phyloP scores from a whole-genome alignment of 2,797 vertebrate genomes.

The Eutrigla gurnardus region DNA sequence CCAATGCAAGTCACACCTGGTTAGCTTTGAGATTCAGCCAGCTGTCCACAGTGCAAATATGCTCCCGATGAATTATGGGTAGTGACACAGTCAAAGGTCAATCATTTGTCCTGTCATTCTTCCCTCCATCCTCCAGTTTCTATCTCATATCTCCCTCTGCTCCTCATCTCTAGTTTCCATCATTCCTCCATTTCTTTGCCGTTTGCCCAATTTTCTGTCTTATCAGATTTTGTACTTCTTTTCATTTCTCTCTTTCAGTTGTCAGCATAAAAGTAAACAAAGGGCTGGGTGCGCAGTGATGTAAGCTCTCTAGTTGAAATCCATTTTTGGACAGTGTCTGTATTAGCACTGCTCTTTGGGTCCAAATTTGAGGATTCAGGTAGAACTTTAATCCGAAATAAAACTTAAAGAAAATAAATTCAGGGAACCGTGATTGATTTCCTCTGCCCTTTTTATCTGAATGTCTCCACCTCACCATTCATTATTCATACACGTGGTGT shows the following conservation, averaged over 20 bases:
- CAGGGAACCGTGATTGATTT: conserved; percentile 11
- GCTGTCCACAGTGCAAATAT: conserved; percentile 16
- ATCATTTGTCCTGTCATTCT: conserved; percentile 12
- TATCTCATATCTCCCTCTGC: neutral
- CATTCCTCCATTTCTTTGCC: neutral
- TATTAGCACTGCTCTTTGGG: conserved; percentile 22
- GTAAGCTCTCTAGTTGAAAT: conserved; percentile 1
- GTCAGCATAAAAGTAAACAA: conserved; percentile 16
- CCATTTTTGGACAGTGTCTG: neutral
- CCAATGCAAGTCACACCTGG: conserved; percentile 38
- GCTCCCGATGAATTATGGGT: conserved; percentile 32
- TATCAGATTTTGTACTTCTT: neutral
- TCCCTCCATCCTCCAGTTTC: conserved; percentile 2
- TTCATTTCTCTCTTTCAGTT: conserved; percentile 13
- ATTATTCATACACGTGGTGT: conserved; percentile 14
- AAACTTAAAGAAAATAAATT: neutral
- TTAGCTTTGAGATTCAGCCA: conserved; percentile 33
- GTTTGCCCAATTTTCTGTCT: conserved; percentile 8
- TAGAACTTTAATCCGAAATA: conserved; percentile 10
- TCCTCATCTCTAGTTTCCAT: neutral
- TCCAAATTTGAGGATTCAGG: neutral
- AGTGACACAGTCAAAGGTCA: conserved; percentile 33
- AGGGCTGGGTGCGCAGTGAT: conserved; percentile 5
- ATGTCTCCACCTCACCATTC: conserved; percentile 5
- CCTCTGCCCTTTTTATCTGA: conserved; percentile 5